Evolutionary conservation across 2,113 vertebrate species (phyloP).

Genomic region (Bombycilla garrulus): DNA sequence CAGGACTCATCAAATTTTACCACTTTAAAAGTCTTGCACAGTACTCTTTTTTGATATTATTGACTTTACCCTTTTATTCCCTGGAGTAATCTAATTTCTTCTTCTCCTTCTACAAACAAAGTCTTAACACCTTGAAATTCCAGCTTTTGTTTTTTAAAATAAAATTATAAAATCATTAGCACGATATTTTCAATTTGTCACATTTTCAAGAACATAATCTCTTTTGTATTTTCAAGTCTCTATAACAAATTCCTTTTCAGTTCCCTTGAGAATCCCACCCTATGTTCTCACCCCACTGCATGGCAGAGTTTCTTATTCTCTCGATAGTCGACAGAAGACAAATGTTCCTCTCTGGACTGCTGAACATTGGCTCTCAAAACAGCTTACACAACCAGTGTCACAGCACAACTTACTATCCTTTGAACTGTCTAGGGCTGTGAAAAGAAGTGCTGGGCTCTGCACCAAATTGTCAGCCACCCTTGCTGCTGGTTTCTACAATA

Average conservation of each 20-base stretch:
- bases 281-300: background rate
- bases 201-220: background rate
- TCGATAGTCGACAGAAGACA: background rate
- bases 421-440: background rate
- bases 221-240: background rate
- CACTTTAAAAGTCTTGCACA: background rate
- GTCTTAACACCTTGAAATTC: background rate
- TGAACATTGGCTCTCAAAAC: background rate
- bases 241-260: background rate
- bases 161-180: background rate
- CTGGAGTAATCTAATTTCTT: background rate
- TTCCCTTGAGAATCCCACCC: slow-evolving; percentile 11
- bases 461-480: background rate
- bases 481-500: background rate
- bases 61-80: background rate
- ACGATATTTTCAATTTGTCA: background rate
- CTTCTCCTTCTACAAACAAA: background rate
- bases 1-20: background rate
- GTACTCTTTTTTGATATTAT: background rate
- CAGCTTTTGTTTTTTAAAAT: background rate
- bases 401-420: background rate
- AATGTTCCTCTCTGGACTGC: background rate
- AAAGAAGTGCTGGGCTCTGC: slow-evolving; percentile 3
- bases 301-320: background rate
- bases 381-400: background rate